phyloP scores from a whole-genome alignment of 2,797 vertebrate species.

The Spea hammondii region DNA sequence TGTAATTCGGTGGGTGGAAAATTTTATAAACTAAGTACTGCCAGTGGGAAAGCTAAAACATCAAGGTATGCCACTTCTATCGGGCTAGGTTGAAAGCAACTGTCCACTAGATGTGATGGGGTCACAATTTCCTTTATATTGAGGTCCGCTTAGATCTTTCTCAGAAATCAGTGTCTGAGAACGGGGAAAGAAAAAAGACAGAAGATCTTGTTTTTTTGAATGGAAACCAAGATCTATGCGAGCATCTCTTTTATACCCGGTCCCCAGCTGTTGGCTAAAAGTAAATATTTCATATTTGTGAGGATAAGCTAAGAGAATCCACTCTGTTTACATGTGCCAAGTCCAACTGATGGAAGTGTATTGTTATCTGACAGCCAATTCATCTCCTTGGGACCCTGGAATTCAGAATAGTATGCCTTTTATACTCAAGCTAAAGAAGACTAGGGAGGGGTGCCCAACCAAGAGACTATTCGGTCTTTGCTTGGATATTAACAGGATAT shows the following conservation, averaged over 20 bases:
- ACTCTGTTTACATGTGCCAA: slow-evolving; percentile 76
- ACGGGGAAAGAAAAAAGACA: slow-evolving; percentile 21
- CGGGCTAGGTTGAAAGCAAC: not conserved
- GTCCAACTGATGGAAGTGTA: slow-evolving; percentile 73
- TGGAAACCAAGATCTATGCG: slow-evolving; percentile 65
- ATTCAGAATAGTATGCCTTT: slow-evolving; percentile 65
- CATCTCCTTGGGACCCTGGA: slow-evolving; percentile 73
- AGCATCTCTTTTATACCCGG: slow-evolving; percentile 65
- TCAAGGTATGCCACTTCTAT: not conserved
- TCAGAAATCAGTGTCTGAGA: slow-evolving; percentile 46
- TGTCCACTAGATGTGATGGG: slow-evolving; percentile 6
- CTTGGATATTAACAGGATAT: slow-evolving; percentile 20
- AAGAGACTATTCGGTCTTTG: slow-evolving; percentile 26
- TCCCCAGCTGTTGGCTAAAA: slow-evolving; percentile 70
- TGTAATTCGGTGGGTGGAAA: too few relatives aligned
- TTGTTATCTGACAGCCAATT: slow-evolving; percentile 79
- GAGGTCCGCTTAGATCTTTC: slow-evolving; percentile 57
- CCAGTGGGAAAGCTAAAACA: too few relatives aligned
- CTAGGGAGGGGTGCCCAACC: slow-evolving; percentile 3
- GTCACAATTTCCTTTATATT: slow-evolving; percentile 49
- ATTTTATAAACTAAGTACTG: too few relatives aligned
- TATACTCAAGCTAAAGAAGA: slow-evolving; percentile 36
- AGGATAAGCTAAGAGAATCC: slow-evolving; percentile 74
- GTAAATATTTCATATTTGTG: slow-evolving; percentile 80
- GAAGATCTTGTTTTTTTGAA: slow-evolving; percentile 58